Percentiles rank a stretch among this genome's conserved stretches.
phyloP scores from a whole-genome alignment of 1,140 invertebrate species.

The Magallana gigas region DNA sequence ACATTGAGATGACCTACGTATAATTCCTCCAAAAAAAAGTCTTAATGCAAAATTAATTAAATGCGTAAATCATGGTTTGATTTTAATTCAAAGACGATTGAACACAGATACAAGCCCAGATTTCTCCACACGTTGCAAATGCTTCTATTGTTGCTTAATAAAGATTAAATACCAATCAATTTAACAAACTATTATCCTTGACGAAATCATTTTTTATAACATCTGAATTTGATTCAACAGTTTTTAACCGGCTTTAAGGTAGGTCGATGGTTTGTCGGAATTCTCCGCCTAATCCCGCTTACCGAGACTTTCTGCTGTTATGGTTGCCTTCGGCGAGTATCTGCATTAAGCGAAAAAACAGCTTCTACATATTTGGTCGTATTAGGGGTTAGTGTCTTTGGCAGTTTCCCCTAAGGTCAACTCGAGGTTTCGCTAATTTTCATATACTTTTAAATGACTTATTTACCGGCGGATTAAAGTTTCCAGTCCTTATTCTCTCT shows the following conservation, averaged over 20 bases:
- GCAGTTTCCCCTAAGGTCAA: conserved; percentile 33
- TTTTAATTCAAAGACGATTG: conserved; percentile 10
- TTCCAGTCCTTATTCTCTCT: not conserved
- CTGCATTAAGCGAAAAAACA: conserved; percentile 18
- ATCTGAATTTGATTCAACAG: conserved; percentile 3
- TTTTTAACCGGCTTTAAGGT: conserved; percentile 9
- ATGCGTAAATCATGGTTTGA: not conserved
- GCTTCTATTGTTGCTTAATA: not conserved
- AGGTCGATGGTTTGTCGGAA: conserved; percentile 29
- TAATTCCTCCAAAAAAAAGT: not conserved
- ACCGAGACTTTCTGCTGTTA: conserved; percentile 28
- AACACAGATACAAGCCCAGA: not conserved
- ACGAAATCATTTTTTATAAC: conserved; percentile 19
- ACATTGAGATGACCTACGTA: too few species aligned
- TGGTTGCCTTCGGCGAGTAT: not conserved
- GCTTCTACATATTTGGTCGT: conserved; percentile 38
- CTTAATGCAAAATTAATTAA: conserved; percentile 37
- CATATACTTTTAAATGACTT: conserved; percentile 21
- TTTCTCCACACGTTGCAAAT: not conserved
- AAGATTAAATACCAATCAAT: conserved; percentile 17
- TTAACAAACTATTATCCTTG: conserved; percentile 26
- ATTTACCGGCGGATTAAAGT: conserved; percentile 6
- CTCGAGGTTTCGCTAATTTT: conserved; percentile 36
- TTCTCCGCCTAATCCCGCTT: conserved; percentile 32
- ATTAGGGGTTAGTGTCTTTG: conserved; percentile 37